Conservation (phyloP, 2,888 invertebrate species). For the Epirrhoe tristata region DNA sequence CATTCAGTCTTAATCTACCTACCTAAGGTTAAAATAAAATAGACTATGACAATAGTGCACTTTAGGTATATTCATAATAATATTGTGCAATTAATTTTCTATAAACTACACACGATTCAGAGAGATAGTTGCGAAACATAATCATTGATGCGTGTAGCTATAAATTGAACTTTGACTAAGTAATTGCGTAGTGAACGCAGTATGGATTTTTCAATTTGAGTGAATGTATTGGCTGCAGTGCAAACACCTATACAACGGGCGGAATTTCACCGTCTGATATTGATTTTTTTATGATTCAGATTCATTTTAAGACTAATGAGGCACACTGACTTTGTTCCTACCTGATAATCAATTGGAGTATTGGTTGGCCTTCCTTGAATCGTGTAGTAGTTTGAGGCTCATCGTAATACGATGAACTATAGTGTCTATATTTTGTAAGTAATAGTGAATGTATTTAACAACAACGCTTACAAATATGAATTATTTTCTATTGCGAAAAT, state of each 20-base stretch:
- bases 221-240: conserved; percentile 26
- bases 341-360: neutral
- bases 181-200: conserved; percentile 26
- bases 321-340: neutral
- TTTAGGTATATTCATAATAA: conserved; percentile 63
- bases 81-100: conserved; percentile 70
- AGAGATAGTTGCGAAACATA: conserved; percentile 43
- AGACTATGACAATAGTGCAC: conserved; percentile 73
- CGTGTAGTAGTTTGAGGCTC: conserved; percentile 71
- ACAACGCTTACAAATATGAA: conserved; percentile 71
- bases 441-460: conserved; percentile 62
- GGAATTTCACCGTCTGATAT: conserved; percentile 12
- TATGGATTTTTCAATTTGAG: conserved; percentile 32
- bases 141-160: conserved; percentile 6
- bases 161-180: conserved; percentile 21
- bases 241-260: conserved; percentile 24
- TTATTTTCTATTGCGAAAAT: conserved; percentile 61
- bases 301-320: conserved; percentile 6
- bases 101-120: conserved; percentile 60
- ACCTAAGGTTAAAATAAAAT: conserved; percentile 64
- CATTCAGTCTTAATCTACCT: conserved; percentile 81
- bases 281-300: conserved; percentile 6
- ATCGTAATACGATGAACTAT: conserved; percentile 66
- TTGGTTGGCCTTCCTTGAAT: conserved; percentile 46
- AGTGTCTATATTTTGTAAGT: conserved; percentile 52